Evolutionary conservation across 2,888 invertebrate species (phyloP), one percentile per base, ranked within the genome.

Genomic region (Microdon myrmicae): DNA sequence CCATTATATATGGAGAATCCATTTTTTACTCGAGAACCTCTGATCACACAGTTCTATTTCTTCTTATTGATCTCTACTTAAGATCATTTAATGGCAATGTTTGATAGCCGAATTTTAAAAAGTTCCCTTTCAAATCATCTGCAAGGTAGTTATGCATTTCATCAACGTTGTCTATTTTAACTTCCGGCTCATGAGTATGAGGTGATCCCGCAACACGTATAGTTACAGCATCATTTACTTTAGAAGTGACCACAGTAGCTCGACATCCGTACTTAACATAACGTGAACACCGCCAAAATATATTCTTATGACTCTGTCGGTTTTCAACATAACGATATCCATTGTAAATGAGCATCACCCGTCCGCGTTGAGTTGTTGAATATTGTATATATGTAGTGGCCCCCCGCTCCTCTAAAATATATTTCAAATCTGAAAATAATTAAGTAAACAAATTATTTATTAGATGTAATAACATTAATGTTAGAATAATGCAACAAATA

Each of bases 311-410:
- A 31, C 79, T 79, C 67, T 80, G 79, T 1, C 79, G 74, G 68
- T 80, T 80, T 20, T 79, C 78, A 4, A 80, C 80, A 59, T 79
- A 80, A 35, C 78, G 73, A 67, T 79, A 80, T 1, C 80, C 80
- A 35, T 76, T 76, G 67, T 79, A 79, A 12, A 79, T 74, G 29
- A 80, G 68, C 80, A 80, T 80, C 1, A 76, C 74, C 2, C 80
- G 74, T 2, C 80, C 80, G 0, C 80, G 73, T 60, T 80, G 80
- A 1, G 80, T 80, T 38, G 79, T 79, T 14, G 80, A 73, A 67
- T 78, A 80, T 56, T 77, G 78, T n/a, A 79, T 71, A 29, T 74
- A 73, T 4, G 73, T 71, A 35, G 71, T 70, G n/a, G 72, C 70
- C 35, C 70, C 71, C 45, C 76, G 76, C 28, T 76, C 75, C 51